A percentile compares a stretch with the other conserved stretches of the same genome.
phyloP scores from a whole-genome alignment of 2,797 vertebrate genomes.

The Sebastes nivosus region DNA sequence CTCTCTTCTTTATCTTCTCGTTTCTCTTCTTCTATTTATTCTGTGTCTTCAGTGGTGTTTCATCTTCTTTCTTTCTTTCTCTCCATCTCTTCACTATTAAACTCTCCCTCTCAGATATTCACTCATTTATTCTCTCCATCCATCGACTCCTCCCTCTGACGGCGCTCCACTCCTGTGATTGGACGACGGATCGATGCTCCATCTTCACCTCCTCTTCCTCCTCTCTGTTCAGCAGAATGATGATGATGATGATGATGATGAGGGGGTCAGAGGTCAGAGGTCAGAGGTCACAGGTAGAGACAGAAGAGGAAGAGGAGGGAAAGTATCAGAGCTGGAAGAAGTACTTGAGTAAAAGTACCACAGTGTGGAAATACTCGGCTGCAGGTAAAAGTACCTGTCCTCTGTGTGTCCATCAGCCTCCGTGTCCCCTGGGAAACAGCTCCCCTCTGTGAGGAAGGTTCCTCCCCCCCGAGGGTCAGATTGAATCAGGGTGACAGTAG shows the following conservation, averaged over 20 bases:
- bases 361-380: not conserved
- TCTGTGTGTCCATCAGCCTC: conserved; percentile 34
- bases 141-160: conserved; percentile 39
- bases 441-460: conserved; percentile 25
- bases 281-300: not conserved
- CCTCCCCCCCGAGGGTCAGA: conserved; percentile 37
- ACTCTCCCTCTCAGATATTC: not conserved
- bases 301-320: not conserved
- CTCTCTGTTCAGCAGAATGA: too few relatives aligned
- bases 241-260: too few relatives aligned
- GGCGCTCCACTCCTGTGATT: not conserved
- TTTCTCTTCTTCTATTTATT: not conserved
- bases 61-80: not conserved
- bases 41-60: not conserved
- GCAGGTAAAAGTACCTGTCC: not conserved
- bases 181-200: not conserved
- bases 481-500: conserved; percentile 64
- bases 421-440: conserved; percentile 44
- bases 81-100: not conserved
- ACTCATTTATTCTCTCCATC: not conserved
- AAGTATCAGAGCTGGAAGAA: not conserved
- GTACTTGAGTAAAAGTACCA: not conserved
- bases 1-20: not conserved
- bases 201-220: not conserved
- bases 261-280: not conserved